Conservation (phyloP, 2,113 vertebrate species). For the Mobula hypostoma region DNA sequence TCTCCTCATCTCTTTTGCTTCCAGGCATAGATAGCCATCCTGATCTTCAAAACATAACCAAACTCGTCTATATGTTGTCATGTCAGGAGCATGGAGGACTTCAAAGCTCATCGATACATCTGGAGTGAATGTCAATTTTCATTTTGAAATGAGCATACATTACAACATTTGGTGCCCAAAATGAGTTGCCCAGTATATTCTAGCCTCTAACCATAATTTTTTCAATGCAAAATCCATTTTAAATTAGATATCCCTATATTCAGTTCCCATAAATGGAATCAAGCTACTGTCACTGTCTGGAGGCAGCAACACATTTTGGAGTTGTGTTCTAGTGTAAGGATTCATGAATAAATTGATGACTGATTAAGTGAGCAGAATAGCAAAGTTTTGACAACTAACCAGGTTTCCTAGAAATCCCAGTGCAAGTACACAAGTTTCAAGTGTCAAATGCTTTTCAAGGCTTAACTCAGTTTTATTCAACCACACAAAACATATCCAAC, state of each 20-base stretch:
- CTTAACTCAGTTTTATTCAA: not conserved
- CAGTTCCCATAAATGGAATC: not conserved
- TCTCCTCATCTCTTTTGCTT: too few species aligned
- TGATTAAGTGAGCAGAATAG: not conserved
- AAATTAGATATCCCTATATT: not conserved
- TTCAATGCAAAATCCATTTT: not conserved
- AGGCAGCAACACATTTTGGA: not conserved
- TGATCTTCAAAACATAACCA: too few species aligned
- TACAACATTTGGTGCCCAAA: too few species aligned
- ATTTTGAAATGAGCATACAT: too few species aligned
- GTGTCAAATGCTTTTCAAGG: not conserved
- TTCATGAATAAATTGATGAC: not conserved
- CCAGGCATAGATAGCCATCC: too few species aligned
- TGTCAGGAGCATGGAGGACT: too few species aligned
- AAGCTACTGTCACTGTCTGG: not conserved
- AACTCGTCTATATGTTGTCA: too few species aligned
- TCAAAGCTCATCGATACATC: too few species aligned
- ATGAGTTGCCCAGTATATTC: too few species aligned
- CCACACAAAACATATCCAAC: not conserved
- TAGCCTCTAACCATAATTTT: not conserved
- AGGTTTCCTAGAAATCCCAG: constrained; percentile 8
- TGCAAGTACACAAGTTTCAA: not conserved
- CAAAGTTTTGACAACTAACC: not conserved
- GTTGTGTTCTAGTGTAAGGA: not conserved
- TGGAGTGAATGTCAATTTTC: too few species aligned